Evolutionary conservation across 2,113 vertebrate genomes (phyloP), one percentile per base, ranked within the genome.

Genomic region (Malurus alboscapulatus): DNA sequence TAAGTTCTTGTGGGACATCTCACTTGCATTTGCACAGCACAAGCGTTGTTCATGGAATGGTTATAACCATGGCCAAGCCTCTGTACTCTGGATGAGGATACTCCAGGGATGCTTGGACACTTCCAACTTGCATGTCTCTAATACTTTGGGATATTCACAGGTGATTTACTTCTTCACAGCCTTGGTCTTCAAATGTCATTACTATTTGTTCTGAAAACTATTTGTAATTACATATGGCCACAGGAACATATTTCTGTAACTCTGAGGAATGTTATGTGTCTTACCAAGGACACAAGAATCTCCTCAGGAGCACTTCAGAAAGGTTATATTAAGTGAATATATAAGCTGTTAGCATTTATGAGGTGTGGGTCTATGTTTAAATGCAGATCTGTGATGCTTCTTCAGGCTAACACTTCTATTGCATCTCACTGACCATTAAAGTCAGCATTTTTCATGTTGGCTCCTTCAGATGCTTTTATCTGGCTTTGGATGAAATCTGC

Each of bases 41-140:
- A 55, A 32, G 18, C 34, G 30, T 17, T 27, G 32, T 68, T 65
- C 1, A 0, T 69, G 81, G 62, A 0, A 3, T 44, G 21, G 5
- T 51, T 90, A 26, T 18, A 62, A 30, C 42, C 14, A 18, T 5
- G 26, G 20, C 29, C 54, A 84, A 62, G 20, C 17, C 54, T 82
- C 27, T 50, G 11, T 24, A 19, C 8, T 4, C 14, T 29, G 10
- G 17, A 24, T 29, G n/a, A 84, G 8, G 17, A 18, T 48, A 36
- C 13, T n/a, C 17, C 19, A 38, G 42, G 30, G 14, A 14, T 82
- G n/a, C 38, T 7, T 59, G 54, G n/a, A 47, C 42, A 53, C 66
- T 76, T 91, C 57, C n/a, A 32, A 1, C 17, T 82, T 72, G 7
- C 14, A 15, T 48, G 16, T 48, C 26, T 20, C 48, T 73, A 75